These are phyloP conservation scores for Macrotis lagotis DNA, from an alignment of 2,113 vertebrate species.

Conservation along the genomic window DNA sequence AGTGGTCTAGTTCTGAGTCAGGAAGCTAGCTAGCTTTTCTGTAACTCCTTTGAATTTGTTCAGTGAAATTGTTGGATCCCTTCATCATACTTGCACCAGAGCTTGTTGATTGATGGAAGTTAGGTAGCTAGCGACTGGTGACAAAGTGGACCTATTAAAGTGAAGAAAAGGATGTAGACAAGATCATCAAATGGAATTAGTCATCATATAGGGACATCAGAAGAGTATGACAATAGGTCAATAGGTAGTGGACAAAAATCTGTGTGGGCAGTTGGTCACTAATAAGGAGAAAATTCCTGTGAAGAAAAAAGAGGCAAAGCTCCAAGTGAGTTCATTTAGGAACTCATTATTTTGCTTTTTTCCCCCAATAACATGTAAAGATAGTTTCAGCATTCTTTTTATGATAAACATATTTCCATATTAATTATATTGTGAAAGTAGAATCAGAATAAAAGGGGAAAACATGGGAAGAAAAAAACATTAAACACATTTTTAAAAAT, in stretches of 20 bases:
- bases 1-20: neutral
- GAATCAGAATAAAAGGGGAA: too few relatives aligned
- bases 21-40: neutral
- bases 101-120: neutral
- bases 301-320: neutral
- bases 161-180: neutral
- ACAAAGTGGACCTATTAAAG: neutral
- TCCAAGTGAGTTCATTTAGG: too few relatives aligned
- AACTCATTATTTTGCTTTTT: too few relatives aligned
- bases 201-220: neutral
- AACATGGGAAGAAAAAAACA: too few relatives aligned
- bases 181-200: neutral
- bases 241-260: neutral
- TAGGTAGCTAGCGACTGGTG: neutral
- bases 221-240: neutral
- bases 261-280: neutral
- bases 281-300: neutral
- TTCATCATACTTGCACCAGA: neutral
- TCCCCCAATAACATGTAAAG: too few relatives aligned
- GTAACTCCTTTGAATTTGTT: neutral
- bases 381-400: too few relatives aligned
- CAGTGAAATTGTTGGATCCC: neutral
- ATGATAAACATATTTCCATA: too few relatives aligned
- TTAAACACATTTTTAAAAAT: too few relatives aligned
- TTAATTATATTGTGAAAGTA: too few relatives aligned